Conservation (phyloP, 2,113 vertebrate genomes). For the Clinocottus analis region DNA sequence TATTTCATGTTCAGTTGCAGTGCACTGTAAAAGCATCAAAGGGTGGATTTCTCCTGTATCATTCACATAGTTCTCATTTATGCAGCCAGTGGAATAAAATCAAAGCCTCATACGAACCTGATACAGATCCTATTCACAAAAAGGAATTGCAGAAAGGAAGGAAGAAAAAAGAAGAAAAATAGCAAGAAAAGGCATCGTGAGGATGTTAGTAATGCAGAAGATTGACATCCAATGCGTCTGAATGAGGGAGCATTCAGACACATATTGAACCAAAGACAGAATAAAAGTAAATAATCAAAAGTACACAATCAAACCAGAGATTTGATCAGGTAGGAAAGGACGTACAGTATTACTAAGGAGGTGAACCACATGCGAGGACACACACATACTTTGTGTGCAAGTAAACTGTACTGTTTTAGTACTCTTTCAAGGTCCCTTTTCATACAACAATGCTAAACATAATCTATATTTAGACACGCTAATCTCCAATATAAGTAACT, state of each 20-base stretch:
- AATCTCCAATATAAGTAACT: background rate
- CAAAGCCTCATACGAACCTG: constrained; percentile 84
- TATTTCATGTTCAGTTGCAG: background rate
- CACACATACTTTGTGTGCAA: constrained; percentile 8
- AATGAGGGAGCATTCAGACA: constrained; percentile 36
- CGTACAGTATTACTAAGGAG: background rate
- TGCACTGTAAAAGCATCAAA: background rate
- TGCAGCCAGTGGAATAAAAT: constrained; percentile 41
- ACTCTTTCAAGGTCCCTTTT: background rate
- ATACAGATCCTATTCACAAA: constrained; percentile 89
- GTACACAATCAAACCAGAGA: constrained; percentile 32
- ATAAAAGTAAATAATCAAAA: background rate
- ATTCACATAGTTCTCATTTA: background rate
- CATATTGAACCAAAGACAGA: constrained; percentile 17
- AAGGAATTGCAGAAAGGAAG: constrained; percentile 48
- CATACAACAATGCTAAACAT: background rate
- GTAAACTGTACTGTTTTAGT: background rate
- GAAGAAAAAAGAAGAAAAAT: constrained; percentile 46
- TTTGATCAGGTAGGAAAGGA: constrained; percentile 8
- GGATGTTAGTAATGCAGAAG: constrained; percentile 65
- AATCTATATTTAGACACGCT: background rate
- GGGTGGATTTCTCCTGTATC: constrained; percentile 40
- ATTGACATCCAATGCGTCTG: constrained; percentile 40
- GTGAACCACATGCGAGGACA: constrained; percentile 8
- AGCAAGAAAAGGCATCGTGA: constrained; percentile 59